Evolutionary conservation across 2,797 vertebrate species (phyloP).

Genomic region (Columba guinea): DNA sequence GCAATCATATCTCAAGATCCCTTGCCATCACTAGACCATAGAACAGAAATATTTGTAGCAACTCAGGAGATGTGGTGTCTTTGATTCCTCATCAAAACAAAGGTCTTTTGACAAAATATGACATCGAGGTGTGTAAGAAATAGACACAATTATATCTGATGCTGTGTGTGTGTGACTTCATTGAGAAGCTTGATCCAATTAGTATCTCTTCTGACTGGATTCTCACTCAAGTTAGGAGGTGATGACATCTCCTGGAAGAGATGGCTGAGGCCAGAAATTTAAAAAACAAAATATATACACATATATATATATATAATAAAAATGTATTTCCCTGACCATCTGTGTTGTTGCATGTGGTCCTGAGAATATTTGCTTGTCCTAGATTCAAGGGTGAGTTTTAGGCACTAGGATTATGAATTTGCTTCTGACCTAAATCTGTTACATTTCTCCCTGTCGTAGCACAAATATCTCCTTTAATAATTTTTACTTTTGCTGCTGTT

Average conservation of each 20-base stretch:
- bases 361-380: not conserved
- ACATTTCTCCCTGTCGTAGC: not conserved
- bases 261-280: not conserved
- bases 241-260: not conserved
- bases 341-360: not conserved
- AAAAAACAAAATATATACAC: too few species aligned
- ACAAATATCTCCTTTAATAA: not conserved
- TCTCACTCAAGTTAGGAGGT: not conserved
- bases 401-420: not conserved
- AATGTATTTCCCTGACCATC: too few species aligned
- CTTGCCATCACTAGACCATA: not conserved
- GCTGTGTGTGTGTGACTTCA: not conserved
- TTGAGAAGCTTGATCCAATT: not conserved
- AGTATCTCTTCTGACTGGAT: accelerated
- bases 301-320: not conserved
- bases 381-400: not conserved
- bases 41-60: not conserved
- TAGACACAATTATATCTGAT: not conserved
- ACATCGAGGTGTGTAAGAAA: not conserved
- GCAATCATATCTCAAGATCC: not conserved
- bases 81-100: not conserved
- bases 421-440: not conserved
- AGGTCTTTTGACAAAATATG: not conserved
- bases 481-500: not conserved
- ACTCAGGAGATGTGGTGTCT: accelerated